Conservation (phyloP, 92 coral and sea anemone species). For the Phenganax subtilis region DNA sequence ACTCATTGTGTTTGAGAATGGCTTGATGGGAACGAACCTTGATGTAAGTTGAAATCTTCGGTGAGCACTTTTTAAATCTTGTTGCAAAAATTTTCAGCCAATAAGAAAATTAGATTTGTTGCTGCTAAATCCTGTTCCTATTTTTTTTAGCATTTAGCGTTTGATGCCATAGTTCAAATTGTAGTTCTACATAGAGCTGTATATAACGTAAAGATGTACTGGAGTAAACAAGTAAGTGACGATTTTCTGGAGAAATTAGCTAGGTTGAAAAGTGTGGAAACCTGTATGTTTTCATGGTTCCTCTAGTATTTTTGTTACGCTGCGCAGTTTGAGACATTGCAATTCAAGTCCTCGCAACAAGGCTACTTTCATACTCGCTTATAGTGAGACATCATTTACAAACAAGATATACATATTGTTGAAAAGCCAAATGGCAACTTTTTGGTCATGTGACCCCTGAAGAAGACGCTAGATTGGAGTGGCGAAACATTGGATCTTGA, state of each 20-base stretch:
- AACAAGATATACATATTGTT: too few species aligned
- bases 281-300: too few species aligned
- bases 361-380: too few species aligned
- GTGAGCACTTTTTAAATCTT: background rate
- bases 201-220: constrained; percentile 11
- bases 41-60: constrained; percentile 59
- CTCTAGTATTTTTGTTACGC: too few species aligned
- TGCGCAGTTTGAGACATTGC: too few species aligned
- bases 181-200: constrained; percentile 43
- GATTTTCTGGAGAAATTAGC: background rate
- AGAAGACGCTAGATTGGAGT: too few species aligned
- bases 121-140: background rate
- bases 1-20: constrained; percentile 60
- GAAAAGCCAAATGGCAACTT: too few species aligned
- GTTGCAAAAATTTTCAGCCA: background rate
- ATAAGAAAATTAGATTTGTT: background rate
- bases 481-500: too few species aligned
- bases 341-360: too few species aligned
- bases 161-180: constrained; percentile 63
- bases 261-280: background rate
- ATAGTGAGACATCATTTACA: too few species aligned
- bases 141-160: constrained; percentile 68
- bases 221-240: constrained; percentile 57
- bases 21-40: constrained; percentile 59
- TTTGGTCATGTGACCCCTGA: too few species aligned